Evolutionary conservation across 1,140 invertebrate genomes (phyloP).

Genomic region (Spodoptera frugiperda): DNA sequence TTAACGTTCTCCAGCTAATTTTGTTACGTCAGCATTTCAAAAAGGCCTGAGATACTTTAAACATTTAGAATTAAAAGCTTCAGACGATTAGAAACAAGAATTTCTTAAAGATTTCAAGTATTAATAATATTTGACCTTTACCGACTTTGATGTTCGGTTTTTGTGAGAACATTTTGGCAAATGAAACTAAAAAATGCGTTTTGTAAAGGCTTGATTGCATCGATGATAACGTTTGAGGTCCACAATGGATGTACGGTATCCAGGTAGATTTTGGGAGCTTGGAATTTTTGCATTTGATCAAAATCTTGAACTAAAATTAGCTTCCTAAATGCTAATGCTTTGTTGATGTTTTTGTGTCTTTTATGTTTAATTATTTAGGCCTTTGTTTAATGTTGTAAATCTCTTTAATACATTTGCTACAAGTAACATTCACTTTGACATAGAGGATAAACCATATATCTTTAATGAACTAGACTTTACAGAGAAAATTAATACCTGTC

Average conservation of each 20-base stretch:
- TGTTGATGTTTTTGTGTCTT: not conserved
- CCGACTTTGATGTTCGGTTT: constrained; percentile 16
- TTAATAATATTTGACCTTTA: constrained; percentile 16
- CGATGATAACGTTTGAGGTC: constrained; percentile 11
- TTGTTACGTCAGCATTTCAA: not conserved
- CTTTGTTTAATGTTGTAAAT: too few relatives aligned
- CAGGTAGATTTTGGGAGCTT: constrained; percentile 21
- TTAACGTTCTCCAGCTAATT: constrained; percentile 5
- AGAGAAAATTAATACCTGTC: too few relatives aligned
- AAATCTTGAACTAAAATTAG: not conserved
- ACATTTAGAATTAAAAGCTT: not conserved
- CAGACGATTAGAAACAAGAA: not conserved
- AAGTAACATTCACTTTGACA: too few relatives aligned
- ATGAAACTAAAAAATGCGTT: constrained; percentile 6
- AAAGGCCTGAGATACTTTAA: not conserved
- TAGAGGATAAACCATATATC: too few relatives aligned
- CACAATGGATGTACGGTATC: not conserved
- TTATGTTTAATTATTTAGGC: too few relatives aligned
- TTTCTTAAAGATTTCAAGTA: not conserved
- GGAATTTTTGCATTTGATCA: not conserved
- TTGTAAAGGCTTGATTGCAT: constrained; percentile 18
- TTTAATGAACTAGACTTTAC: too few relatives aligned
- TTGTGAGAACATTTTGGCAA: not conserved
- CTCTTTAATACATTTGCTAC: too few relatives aligned
- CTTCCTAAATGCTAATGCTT: not conserved